Conservation (phyloP, 2,888 invertebrate species). For the Escarpia spicata region DNA sequence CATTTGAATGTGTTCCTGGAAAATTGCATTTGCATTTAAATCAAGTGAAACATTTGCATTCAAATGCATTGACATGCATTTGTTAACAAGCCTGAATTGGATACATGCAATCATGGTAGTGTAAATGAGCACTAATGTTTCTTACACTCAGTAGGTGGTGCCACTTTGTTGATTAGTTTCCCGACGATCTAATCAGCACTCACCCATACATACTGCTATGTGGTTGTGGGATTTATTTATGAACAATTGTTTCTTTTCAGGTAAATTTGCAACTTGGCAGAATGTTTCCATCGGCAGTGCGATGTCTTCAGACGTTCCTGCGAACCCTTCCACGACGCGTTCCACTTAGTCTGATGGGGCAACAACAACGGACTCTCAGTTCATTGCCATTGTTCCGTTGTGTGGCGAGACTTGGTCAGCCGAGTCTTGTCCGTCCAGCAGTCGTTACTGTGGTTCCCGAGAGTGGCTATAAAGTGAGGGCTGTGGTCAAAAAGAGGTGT, state of each 20-base stretch:
- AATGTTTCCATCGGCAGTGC: background rate
- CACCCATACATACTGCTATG: no score
- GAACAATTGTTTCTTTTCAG: background rate
- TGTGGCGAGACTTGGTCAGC: background rate
- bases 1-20: no score
- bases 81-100: no score
- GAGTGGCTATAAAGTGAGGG: constrained; percentile 51
- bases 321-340: background rate
- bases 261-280: background rate
- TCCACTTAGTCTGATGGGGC: background rate
- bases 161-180: no score
- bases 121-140: no score
- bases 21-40: no score
- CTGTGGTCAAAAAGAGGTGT: constrained; percentile 52
- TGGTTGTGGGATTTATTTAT: background rate
- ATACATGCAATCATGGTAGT: no score
- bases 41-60: no score
- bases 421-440: background rate
- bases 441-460: background rate
- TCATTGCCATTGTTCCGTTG: background rate
- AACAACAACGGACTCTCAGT: background rate
- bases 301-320: constrained; percentile 6
- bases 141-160: no score
- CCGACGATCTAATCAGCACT: no score
- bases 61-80: no score